phyloP scores from a whole-genome alignment of 2,888 invertebrate species.

The Eristalis arbustorum region DNA sequence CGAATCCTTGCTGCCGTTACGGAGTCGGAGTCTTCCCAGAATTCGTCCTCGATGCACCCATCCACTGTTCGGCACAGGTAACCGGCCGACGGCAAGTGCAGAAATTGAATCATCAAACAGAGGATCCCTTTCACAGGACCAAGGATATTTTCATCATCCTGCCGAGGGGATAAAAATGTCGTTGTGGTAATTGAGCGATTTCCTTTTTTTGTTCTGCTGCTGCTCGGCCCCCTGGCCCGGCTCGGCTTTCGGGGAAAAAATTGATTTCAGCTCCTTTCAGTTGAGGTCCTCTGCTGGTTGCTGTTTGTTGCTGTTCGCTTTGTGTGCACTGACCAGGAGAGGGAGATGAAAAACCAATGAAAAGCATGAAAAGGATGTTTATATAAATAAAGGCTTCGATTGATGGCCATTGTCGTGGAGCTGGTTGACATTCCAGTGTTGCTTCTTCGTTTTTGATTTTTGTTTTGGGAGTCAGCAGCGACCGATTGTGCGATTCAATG shows the following conservation, averaged over 20 bases:
- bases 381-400: conserved; percentile 69
- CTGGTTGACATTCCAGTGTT: conserved; percentile 51
- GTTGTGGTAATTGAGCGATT: conserved; percentile 68
- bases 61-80: conserved; percentile 32
- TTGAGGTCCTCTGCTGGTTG: conserved; percentile 40
- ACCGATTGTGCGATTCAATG: conserved; percentile 47
- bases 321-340: conserved; percentile 47
- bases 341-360: background rate
- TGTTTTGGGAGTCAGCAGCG: background rate
- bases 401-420: conserved; percentile 65
- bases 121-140: conserved; percentile 45
- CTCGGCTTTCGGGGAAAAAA: conserved; percentile 41
- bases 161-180: conserved; percentile 62
- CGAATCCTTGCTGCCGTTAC: background rate
- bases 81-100: conserved; percentile 45
- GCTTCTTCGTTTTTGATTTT: background rate
- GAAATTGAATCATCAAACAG: conserved; percentile 65
- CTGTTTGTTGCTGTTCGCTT: conserved; percentile 5
- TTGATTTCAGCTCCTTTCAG: conserved; percentile 39
- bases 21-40: background rate
- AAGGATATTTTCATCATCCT: conserved; percentile 31
- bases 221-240: background rate
- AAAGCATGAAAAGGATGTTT: conserved; percentile 60
- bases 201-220: conserved; percentile 39
- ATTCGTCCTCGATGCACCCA: conserved; percentile 35